Conservation (phyloP, 2,888 invertebrate species). For the Uloborus plumipes region DNA sequence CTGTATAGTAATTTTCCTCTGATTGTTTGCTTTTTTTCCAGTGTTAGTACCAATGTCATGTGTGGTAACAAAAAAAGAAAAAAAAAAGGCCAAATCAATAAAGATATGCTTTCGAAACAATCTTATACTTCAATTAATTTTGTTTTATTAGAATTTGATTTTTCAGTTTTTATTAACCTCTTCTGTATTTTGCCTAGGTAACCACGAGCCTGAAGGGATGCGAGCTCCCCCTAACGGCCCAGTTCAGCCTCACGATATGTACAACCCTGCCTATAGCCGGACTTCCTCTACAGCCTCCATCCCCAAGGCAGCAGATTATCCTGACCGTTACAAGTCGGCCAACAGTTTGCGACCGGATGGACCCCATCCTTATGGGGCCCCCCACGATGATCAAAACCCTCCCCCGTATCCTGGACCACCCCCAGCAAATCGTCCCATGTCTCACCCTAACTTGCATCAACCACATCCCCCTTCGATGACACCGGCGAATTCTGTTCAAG, state of each 20-base stretch:
- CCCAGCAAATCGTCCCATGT: slow-evolving; percentile 59
- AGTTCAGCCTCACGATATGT: slow-evolving; percentile 74
- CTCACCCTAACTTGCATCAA: slow-evolving; percentile 68
- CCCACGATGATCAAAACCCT: slow-evolving; percentile 52
- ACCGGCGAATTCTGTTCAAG: slow-evolving; percentile 48
- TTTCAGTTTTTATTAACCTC: background rate
- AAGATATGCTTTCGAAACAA: too few species aligned
- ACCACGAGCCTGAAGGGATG: slow-evolving; percentile 66
- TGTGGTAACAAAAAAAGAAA: too few species aligned
- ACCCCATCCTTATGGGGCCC: slow-evolving; percentile 44
- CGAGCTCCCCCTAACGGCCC: slow-evolving; percentile 48
- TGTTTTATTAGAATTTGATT: background rate
- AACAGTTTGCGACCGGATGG: slow-evolving; percentile 55
- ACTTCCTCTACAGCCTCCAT: slow-evolving; percentile 77
- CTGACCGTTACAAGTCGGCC: slow-evolving; percentile 56
- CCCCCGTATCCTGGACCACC: slow-evolving; percentile 57
- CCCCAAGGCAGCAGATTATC: slow-evolving; percentile 60
- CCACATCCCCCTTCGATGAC: slow-evolving; percentile 68
- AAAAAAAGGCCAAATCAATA: too few species aligned
- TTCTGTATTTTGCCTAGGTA: slow-evolving; percentile 58
- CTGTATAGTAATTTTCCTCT: too few species aligned
- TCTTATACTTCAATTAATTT: too few species aligned
- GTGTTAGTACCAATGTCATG: too few species aligned
- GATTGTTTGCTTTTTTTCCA: too few species aligned
- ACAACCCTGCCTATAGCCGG: slow-evolving; percentile 78